These are phyloP conservation scores for Lepidotrigona ventralis DNA, from an alignment of 1,140 invertebrate genomes.

Conservation along the genomic window DNA sequence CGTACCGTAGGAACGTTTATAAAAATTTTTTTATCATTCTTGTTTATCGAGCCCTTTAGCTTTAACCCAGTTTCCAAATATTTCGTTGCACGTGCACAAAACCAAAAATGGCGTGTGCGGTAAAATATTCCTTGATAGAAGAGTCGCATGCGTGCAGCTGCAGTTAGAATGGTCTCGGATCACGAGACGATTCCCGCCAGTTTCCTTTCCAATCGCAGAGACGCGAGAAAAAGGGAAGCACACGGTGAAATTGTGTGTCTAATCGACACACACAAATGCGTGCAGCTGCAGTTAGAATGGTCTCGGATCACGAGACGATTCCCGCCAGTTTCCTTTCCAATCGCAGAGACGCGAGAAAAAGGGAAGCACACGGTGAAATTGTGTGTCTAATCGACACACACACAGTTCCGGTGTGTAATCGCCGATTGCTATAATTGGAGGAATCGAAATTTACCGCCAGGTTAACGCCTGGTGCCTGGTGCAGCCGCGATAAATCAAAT, in stretches of 20 bases:
- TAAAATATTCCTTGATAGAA: not conserved
- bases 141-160: not conserved
- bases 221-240: not conserved
- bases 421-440: too few species aligned
- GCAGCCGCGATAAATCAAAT: constrained; percentile 20
- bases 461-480: not conserved
- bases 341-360: not conserved
- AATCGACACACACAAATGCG: too few species aligned
- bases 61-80: not conserved
- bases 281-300: not conserved
- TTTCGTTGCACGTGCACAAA: not conserved
- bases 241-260: not conserved
- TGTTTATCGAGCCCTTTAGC: not conserved
- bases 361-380: not conserved
- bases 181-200: not conserved
- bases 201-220: not conserved
- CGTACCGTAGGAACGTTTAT: too few species aligned
- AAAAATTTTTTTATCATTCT: too few species aligned
- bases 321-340: not conserved
- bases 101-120: not conserved
- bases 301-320: not conserved
- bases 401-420: not conserved
- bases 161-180: not conserved
- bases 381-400: not conserved
- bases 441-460: constrained; percentile 12